A percentile compares a stretch with the other conserved stretches of the same genome.
Conservation (phyloP, 2,888 invertebrate species). For the Agelastica alni region DNA sequence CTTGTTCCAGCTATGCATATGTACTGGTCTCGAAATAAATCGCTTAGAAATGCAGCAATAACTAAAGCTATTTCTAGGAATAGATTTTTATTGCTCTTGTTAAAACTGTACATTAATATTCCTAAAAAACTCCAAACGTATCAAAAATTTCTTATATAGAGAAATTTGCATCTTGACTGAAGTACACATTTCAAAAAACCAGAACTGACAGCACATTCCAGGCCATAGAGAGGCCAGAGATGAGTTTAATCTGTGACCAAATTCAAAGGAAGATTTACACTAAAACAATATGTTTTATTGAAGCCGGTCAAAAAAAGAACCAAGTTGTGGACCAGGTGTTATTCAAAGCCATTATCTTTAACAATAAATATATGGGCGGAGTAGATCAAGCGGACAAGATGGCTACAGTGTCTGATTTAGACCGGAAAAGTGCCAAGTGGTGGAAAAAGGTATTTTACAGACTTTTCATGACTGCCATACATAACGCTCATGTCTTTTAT, state of each 20-base stretch:
- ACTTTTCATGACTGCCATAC: no score
- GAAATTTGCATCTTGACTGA: slow-evolving; percentile 9
- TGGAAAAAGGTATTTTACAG: background rate
- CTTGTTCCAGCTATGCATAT: background rate
- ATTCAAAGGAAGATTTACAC: slow-evolving; percentile 7
- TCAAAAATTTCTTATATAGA: slow-evolving; percentile 15
- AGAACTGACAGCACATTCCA: slow-evolving; percentile 1
- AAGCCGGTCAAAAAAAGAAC: slow-evolving; percentile 33
- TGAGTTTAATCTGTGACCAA: slow-evolving; percentile 2
- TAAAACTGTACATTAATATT: slow-evolving; percentile 9
- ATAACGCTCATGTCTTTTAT: background rate
- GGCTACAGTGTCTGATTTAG: background rate
- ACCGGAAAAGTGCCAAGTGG: background rate
- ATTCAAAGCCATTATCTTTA: background rate
- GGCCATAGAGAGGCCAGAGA: no score
- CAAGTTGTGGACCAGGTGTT: slow-evolving; percentile 22
- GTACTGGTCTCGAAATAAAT: slow-evolving; percentile 5
- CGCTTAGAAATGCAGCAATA: slow-evolving; percentile 10
- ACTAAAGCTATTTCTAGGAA: slow-evolving; percentile 14
- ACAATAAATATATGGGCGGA: background rate
- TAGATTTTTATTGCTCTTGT: slow-evolving; percentile 5
- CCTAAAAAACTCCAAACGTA: slow-evolving; percentile 1
- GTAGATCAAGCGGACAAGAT: background rate
- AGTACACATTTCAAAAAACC: slow-evolving; percentile 4
- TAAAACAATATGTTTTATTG: slow-evolving; percentile 8